phyloP scores from a whole-genome alignment of 2,888 invertebrate genomes.

The Melanargia galathea region DNA sequence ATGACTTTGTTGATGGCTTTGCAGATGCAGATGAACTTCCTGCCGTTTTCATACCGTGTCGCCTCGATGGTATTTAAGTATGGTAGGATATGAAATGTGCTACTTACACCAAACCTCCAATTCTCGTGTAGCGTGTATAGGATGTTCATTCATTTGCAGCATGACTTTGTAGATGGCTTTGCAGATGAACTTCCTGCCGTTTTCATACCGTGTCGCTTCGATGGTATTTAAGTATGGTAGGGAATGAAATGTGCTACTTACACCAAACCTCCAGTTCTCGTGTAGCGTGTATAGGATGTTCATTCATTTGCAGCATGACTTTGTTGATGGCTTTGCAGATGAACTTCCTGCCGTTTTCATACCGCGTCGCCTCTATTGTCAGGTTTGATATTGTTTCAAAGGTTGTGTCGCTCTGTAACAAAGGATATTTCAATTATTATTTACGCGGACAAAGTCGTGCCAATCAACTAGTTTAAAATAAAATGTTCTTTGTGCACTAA shows the following conservation, averaged over 20 bases:
- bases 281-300: slow-evolving; percentile 88
- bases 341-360: slow-evolving; percentile 84
- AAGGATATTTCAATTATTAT: not conserved
- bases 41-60: slow-evolving; percentile 71
- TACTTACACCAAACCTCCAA: slow-evolving; percentile 94
- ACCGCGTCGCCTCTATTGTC: slow-evolving; percentile 87
- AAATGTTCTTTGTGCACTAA: too few relatives aligned
- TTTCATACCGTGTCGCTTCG: slow-evolving; percentile 90
- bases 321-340: slow-evolving; percentile 91
- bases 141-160: slow-evolving; percentile 86
- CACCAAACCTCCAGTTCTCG: slow-evolving; percentile 91
- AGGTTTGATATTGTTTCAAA: slow-evolving; percentile 90
- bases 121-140: slow-evolving; percentile 86
- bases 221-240: too few relatives aligned
- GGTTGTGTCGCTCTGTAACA: slow-evolving; percentile 87
- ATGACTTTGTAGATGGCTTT: slow-evolving; percentile 92
- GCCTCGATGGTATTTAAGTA: not conserved
- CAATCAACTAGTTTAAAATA: not conserved
- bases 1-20: slow-evolving; percentile 92
- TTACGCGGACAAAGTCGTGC: not conserved
- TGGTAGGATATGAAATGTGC: not conserved
- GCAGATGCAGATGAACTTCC: slow-evolving; percentile 90
- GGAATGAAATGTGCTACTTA: slow-evolving; percentile 84
- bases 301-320: slow-evolving; percentile 87
- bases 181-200: slow-evolving; percentile 89